phyloP scores from a whole-genome alignment of 2,113 vertebrate genomes.

The Callaeas wilsoni region DNA sequence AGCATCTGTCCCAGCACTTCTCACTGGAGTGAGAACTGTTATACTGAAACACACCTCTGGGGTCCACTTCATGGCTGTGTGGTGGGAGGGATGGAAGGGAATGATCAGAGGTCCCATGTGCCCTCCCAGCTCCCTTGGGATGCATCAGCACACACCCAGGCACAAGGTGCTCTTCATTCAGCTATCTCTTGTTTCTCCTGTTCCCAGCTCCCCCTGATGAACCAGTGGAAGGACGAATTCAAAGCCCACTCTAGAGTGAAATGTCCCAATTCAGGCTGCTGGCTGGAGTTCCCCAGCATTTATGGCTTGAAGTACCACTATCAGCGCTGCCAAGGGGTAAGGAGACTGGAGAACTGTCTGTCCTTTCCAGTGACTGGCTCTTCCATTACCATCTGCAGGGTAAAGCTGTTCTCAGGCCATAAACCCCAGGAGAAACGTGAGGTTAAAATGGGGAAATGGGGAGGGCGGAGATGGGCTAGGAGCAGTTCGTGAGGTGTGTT shows the following conservation, averaged over 20 bases:
- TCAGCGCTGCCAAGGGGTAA: conserved; percentile 96
- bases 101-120: background rate
- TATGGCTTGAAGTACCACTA: conserved; percentile 98
- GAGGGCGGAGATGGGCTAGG: background rate
- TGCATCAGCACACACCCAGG: accelerated
- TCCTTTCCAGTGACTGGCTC: background rate
- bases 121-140: background rate
- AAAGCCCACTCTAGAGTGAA: conserved; percentile 91
- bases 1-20: background rate
- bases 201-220: conserved; percentile 85
- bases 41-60: background rate
- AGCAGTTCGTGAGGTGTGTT: background rate
- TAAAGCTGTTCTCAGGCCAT: background rate
- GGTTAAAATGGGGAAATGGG: background rate
- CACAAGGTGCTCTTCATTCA: accelerated
- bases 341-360: background rate
- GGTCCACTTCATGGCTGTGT: background rate
- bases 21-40: background rate
- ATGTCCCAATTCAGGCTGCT: conserved; percentile 92
- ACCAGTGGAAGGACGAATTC: conserved; percentile 97
- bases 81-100: background rate
- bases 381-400: background rate
- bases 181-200: background rate
- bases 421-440: background rate
- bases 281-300: conserved; percentile 97